These are phyloP conservation scores for Uromys caudimaculatus DNA, from an alignment of 2,797 vertebrate genomes.

Conservation along the genomic window DNA sequence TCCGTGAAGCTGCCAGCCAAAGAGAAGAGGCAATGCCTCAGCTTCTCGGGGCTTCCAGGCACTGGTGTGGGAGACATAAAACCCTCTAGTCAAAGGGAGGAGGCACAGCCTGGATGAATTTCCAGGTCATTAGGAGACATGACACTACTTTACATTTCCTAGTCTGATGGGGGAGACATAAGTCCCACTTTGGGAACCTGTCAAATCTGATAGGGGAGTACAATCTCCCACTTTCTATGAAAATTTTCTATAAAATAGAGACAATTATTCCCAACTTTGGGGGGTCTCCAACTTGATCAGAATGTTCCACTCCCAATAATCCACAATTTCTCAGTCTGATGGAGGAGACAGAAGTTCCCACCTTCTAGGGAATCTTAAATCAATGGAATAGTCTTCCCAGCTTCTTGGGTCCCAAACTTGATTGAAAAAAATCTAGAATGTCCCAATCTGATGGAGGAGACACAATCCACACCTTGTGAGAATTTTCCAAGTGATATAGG, in stretches of 20 bases:
- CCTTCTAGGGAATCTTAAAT: background rate
- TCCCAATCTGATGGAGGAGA: background rate
- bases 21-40: background rate
- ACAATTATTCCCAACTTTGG: background rate
- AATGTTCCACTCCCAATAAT: background rate
- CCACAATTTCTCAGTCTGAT: slow-evolving; percentile 14
- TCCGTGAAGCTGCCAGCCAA: background rate
- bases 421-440: background rate
- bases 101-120: background rate
- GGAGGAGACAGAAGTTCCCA: background rate
- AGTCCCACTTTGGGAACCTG: background rate
- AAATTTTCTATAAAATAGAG: slow-evolving; percentile 2
- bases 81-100: background rate
- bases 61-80: background rate
- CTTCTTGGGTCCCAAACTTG: background rate
- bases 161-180: slow-evolving; percentile 62
- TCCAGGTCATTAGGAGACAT: slow-evolving; percentile 19
- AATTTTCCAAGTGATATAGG: background rate
- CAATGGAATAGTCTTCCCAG: slow-evolving; percentile 3
- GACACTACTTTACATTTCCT: slow-evolving; percentile 29
- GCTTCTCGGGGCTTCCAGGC: background rate
- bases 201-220: slow-evolving; percentile 72
- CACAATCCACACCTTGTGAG: background rate
- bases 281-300: background rate
- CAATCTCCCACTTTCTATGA: background rate